Conservation (phyloP, 2,888 invertebrate species). For the Arrhopalites spinosus region DNA sequence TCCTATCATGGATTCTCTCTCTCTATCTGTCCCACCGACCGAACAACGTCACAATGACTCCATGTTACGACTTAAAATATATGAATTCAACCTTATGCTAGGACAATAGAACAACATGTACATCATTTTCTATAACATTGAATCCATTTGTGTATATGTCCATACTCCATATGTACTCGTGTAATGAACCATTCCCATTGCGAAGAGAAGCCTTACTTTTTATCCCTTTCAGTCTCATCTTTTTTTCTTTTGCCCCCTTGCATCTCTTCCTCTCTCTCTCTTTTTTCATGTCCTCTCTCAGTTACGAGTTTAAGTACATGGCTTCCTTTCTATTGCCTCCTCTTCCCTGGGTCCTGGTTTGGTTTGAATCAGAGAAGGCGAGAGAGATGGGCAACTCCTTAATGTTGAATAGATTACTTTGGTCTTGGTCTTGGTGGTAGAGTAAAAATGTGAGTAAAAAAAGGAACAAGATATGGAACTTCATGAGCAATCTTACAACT, state of each 20-base stretch:
- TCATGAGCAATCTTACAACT: conserved; percentile 23
- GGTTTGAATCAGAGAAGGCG: neutral
- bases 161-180: conserved; percentile 2
- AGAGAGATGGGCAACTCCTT: conserved; percentile 18
- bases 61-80: neutral
- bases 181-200: conserved; percentile 13
- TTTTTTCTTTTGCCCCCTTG: conserved; percentile 2
- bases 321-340: no score
- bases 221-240: neutral
- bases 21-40: neutral
- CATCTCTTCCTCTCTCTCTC: conserved; percentile 7
- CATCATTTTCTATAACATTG: neutral
- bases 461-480: conserved; percentile 24
- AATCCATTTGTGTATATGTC: neutral
- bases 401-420: conserved; percentile 19
- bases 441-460: conserved; percentile 21
- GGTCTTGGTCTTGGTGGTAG: conserved; percentile 12
- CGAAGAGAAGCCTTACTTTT: no score
- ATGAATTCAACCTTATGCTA: neutral
- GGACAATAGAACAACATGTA: neutral
- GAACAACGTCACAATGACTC: neutral
- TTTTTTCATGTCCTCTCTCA: neutral
- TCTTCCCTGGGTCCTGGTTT: no score
- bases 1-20: neutral
- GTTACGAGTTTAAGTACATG: no score